Evolutionary conservation across 2,797 vertebrate species (phyloP), one percentile per base, ranked within the genome.

Genomic region (Rhinella marina): DNA sequence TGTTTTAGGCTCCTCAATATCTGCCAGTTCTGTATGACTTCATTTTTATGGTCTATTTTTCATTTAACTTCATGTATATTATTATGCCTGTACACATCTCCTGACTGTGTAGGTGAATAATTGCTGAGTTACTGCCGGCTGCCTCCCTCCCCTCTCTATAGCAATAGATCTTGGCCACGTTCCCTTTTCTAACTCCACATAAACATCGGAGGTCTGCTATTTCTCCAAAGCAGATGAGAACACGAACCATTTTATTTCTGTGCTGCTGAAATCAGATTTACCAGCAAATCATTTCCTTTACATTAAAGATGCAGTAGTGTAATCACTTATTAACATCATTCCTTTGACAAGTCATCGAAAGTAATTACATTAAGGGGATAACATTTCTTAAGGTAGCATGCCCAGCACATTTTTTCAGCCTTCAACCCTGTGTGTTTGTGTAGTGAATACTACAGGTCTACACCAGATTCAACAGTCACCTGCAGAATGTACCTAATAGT

Each of bases 131-230:
- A 77, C 75, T 77, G 75, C 75, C 13, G n/a, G 21, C 75, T 54
- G 75, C 75, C 75, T 77, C 50, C 75, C 75, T 77, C 75, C n/a
- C 23, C 54, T 25, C 75, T 77, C 75, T 77, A 79, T 82, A 52
- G 48, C 41, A 68, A 50, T 82, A 70, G 61, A 66, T 82, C 81
- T 82, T 82, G 41, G 61, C 62, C 62, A 29, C 48, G 1, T 82
- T 70, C 81, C 62, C 81, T 68, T 70, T 50, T 70, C 81, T 29
- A 27, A 9, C 25, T 82, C 41, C 48, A 52, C 62, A 54, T 29
- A 82, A 50, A 82, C 81, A 82, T 70, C 64, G 29, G n/a, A 82
- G 81, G 10, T 70, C 48, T 82, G 41, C 64, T 21, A 29, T 83
- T 83, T 70, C 66, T 70, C 50, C n/a, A 57, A 83, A 83, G 81